phyloP scores from a whole-genome alignment of 2,113 vertebrate species.

The Arenaria interpres region DNA sequence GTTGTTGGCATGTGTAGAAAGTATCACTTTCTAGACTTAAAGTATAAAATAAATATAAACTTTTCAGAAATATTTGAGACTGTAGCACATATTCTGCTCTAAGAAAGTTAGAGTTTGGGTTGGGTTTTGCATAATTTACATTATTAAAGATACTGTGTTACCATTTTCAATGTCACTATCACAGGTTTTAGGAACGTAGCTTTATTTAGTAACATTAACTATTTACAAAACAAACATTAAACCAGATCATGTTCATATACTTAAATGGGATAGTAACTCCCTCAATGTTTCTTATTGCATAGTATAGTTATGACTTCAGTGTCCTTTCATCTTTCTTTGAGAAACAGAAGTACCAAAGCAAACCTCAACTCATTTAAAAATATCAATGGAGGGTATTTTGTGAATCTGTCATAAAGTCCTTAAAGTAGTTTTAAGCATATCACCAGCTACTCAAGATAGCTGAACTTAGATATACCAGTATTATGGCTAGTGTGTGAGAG shows the following conservation, averaged over 20 bases:
- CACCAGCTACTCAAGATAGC: neutral
- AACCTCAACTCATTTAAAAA: neutral
- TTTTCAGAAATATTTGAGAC: neutral
- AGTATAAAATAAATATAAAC: neutral
- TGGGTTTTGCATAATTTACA: neutral
- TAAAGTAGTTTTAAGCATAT: neutral
- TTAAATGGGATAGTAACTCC: neutral
- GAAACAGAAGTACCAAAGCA: neutral
- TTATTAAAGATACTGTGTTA: neutral
- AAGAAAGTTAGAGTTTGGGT: neutral
- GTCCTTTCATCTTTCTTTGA: neutral
- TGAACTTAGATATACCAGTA: neutral
- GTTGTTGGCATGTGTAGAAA: neutral
- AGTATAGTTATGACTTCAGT: neutral
- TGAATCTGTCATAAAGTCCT: neutral
- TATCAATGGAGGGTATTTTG: neutral
- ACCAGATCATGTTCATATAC: neutral
- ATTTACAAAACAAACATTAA: neutral
- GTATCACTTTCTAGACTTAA: neutral
- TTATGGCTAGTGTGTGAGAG: neutral
- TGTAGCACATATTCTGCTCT: neutral
- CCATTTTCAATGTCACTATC: neutral
- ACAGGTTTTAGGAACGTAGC: neutral
- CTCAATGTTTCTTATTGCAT: neutral
- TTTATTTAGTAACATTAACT: neutral